Conservation (phyloP, 2,888 invertebrate species). For the Euzophera pinguis region DNA sequence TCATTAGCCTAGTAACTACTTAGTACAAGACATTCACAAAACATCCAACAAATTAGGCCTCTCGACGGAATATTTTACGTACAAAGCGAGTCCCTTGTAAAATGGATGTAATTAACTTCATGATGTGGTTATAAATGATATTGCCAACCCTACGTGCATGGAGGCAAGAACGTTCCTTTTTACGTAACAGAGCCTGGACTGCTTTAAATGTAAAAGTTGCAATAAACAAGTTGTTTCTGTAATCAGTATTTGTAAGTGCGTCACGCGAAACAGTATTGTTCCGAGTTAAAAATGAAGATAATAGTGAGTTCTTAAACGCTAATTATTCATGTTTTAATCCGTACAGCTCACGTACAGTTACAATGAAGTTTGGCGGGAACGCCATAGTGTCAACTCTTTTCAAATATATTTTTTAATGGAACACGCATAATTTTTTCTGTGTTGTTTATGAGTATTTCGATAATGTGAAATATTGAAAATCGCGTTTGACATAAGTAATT, state of each 20-base stretch:
- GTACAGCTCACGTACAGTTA: too few relatives aligned
- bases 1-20: too few relatives aligned
- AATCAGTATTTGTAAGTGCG: constrained; percentile 32
- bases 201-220: constrained; percentile 66
- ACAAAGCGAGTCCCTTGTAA: background rate
- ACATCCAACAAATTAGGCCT: background rate
- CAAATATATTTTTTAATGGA: too few relatives aligned
- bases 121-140: background rate
- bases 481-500: too few relatives aligned
- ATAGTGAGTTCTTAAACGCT: constrained; percentile 37
- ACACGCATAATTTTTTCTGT: too few relatives aligned
- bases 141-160: constrained; percentile 22
- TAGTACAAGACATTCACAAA: too few relatives aligned
- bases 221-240: constrained; percentile 40
- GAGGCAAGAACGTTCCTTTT: constrained; percentile 14
- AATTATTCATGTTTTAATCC: too few relatives aligned
- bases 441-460: too few relatives aligned
- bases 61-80: background rate
- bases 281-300: constrained; percentile 32
- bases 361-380: too few relatives aligned
- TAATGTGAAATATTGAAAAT: too few relatives aligned
- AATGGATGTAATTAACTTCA: background rate
- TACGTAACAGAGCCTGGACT: constrained; percentile 44
- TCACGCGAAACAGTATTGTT: constrained; percentile 29
- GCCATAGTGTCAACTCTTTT: too few relatives aligned